Base-by-base conservation (phyloP, 2,797 vertebrate genomes). In the Masticophis lateralis region DNA sequence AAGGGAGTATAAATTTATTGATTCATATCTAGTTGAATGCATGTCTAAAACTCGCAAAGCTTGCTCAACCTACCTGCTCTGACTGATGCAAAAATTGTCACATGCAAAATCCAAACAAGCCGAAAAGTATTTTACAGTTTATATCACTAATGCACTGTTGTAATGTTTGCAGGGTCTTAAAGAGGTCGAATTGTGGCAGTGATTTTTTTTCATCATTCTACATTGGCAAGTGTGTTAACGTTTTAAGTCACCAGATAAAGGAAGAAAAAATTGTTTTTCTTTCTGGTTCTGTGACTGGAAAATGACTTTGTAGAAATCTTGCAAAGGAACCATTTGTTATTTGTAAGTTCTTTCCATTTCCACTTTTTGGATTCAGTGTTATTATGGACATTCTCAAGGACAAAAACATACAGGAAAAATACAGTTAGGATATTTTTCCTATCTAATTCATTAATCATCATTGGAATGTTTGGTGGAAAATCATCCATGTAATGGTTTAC, bases 61-160 rank as follows among this genome's bases (percentile, higher is more conserved):
- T 99, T 99, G 98, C 98, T 99, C 98, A 98, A 98, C 98, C 98
- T 98, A 98, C 98, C 98, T 98, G 98, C 98, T 98, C 98, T 98
- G 98, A 99, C 98, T 98, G 98, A 99, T 99, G 98, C 98, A 98
- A 98, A 98, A 98, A 98, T 98, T 97, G 98, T 98, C 98, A 98
- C 98, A 98, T 98, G 98, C 98, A 98, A 98, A 98, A 98, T 98
- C 98, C 98, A 98, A 99, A 99, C 98, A 98, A 98, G 98, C 96
- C 96, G 95, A 96, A 92, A 96, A 96, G 95, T 97, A 96, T 97
- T 98, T 98, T 98, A 97, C 97, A 98, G 97, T 98, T 98, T 98
- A 98, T 98, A 97, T 98, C 97, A 98, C 97, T 98, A 97, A 98
- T 98, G 98, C 98, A 98, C 97, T 98, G 97, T 98, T 98, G 98